Evolutionary conservation across 2,888 invertebrate genomes (phyloP), one percentile per base, ranked within the genome.

Genomic region (Lasioglossum calceatum): DNA sequence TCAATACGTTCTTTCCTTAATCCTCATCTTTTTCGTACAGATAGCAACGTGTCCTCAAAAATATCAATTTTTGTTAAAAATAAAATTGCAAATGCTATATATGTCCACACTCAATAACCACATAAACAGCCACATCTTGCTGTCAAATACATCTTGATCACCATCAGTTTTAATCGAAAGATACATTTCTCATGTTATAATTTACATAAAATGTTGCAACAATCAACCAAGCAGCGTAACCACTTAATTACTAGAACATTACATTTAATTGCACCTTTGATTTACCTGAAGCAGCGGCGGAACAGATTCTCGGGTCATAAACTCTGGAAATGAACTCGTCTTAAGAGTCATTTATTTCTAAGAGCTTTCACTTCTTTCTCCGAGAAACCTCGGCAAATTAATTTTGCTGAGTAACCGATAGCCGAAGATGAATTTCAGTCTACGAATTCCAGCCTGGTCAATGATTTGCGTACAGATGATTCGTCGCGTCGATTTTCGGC

Each of bases 401-500:
- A 72, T 27, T 78, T 82, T 61, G 36, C 42, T 42, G 27, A 12
- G 23, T 47, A 58, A 73, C 74, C 42, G 83, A 85, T 82, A 81
- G 76, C 85, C 5, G 36, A 77, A 71, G 74, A 87, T 79, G 84
- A 83, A 87, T 90, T 82, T 82, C 82, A 76, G 44, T 36, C 32
- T 2, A 72, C 71, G 76, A 81, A 32, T 44, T 67, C 64, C 58
- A 32, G 27, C 76, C 72, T 67, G 78, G 80, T 44, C 58, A 70
- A 86, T 78, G 80, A 89, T 89, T 86, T 82, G 73, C 84, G 82
- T 75, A 61, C 44, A 77, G 61, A 72, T 77, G 84, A 86, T 87
- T 80, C 88, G 79, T 81, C 64, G 82, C n/a, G 58, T 71, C 86
- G 87, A 90, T 89, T 90, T 90, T 84, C 81, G 77, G 80, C 87